phyloP scores from a whole-genome alignment of 2,797 vertebrate species.

The Hafferia zeledoni region DNA sequence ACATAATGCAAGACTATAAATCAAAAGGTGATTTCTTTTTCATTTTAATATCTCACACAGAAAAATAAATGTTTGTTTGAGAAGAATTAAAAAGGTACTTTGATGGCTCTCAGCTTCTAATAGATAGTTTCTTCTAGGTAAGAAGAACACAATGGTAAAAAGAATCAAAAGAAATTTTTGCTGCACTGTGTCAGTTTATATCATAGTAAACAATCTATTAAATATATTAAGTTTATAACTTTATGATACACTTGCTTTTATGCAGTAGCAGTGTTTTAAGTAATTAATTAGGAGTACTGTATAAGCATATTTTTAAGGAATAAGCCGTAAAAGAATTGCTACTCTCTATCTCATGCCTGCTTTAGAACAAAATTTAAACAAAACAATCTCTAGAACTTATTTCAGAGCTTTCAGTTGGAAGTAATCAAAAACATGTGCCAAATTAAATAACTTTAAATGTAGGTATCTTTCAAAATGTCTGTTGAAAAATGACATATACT shows the following conservation, averaged over 20 bases:
- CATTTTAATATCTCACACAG: not conserved
- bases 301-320: not conserved
- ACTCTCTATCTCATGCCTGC: not conserved
- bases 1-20: not conserved
- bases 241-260: not conserved
- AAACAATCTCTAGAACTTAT: not conserved
- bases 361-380: not conserved
- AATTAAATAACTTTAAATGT: not conserved
- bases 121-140: not conserved
- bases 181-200: not conserved
- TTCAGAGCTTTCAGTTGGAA: not conserved
- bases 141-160: not conserved
- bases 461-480: not conserved
- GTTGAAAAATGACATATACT: not conserved
- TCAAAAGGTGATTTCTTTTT: not conserved
- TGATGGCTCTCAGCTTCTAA: not conserved
- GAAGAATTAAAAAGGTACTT: not conserved
- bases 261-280: not conserved
- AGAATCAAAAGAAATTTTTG: not conserved
- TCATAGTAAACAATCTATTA: not conserved
- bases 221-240: not conserved
- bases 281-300: not conserved
- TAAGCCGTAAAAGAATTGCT: not conserved
- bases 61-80: constrained; percentile 2
- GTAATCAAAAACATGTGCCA: not conserved